Conservation (phyloP, 2,888 invertebrate species). For the Dolichopus griseipennis region DNA sequence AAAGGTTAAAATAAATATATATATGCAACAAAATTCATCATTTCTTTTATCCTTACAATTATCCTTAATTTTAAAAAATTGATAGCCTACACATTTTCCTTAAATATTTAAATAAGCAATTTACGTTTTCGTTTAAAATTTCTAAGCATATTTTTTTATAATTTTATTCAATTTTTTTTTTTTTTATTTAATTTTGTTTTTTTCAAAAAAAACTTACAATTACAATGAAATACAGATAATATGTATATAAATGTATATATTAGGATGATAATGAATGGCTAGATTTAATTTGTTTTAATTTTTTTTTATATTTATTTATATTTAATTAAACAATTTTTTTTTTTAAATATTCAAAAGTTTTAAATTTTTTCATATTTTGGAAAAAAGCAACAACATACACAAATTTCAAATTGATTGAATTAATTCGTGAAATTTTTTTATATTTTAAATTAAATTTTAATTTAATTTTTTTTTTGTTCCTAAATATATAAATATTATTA, state of each 20-base stretch:
- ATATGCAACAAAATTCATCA: background rate
- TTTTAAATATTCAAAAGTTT: background rate
- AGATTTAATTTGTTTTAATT: background rate
- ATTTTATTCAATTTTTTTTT: background rate
- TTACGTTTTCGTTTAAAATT: slow-evolving; percentile 1
- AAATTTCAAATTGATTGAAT: background rate
- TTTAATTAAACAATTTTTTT: too few species aligned
- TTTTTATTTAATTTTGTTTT: background rate
- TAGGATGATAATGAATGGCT: background rate
- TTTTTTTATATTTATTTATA: background rate
- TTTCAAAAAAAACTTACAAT: background rate
- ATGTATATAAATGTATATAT: background rate
- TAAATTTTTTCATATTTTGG: background rate
- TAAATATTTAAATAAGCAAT: slow-evolving; percentile 3
- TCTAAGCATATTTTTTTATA: background rate
- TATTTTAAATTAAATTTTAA: too few species aligned
- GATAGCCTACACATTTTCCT: background rate
- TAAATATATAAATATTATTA: too few species aligned
- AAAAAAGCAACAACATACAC: background rate
- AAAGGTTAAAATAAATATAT: too few species aligned
- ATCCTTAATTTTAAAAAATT: background rate
- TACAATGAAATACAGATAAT: slow-evolving; percentile 1
- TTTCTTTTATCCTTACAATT: background rate
- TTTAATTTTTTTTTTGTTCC: too few species aligned
- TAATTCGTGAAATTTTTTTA: background rate